Percentiles rank a stretch among this genome's conserved stretches.
Conservation (phyloP, 2,888 invertebrate species). For the Noctua pronuba region DNA sequence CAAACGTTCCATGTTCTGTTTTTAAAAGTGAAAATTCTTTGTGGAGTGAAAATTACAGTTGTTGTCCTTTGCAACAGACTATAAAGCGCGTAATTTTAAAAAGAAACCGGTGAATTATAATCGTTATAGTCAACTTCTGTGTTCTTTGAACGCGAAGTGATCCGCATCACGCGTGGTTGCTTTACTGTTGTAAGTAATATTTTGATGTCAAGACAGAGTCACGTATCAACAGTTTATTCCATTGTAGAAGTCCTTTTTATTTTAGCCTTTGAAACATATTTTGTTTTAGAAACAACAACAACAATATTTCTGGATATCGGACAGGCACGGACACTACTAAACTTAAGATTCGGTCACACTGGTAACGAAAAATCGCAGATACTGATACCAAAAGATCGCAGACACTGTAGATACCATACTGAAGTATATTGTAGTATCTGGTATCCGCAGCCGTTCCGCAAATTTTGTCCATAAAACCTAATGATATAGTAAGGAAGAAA, state of each 20-base stretch:
- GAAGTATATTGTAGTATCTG: neutral
- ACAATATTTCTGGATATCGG: neutral
- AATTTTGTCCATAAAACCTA: neutral
- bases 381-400: neutral
- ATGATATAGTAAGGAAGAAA: neutral
- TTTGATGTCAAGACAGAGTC: neutral
- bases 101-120: conserved; percentile 32
- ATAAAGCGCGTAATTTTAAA: conserved; percentile 37
- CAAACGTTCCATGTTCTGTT: conserved; percentile 18
- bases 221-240: neutral
- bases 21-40: conserved; percentile 37
- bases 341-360: neutral
- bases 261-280: neutral
- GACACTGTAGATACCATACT: neutral
- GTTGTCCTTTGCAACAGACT: conserved; percentile 38
- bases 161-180: neutral
- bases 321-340: neutral
- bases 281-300: neutral
- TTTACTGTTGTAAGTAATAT: neutral
- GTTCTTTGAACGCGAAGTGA: neutral
- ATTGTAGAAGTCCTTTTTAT: neutral
- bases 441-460: neutral
- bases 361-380: neutral
- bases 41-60: conserved; percentile 36
- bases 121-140: conserved; percentile 26